A percentile compares a stretch with the other conserved stretches of the same genome.
Evolutionary conservation across 2,888 invertebrate species (phyloP).

Genomic region (Phyllotreta cruciferae): DNA sequence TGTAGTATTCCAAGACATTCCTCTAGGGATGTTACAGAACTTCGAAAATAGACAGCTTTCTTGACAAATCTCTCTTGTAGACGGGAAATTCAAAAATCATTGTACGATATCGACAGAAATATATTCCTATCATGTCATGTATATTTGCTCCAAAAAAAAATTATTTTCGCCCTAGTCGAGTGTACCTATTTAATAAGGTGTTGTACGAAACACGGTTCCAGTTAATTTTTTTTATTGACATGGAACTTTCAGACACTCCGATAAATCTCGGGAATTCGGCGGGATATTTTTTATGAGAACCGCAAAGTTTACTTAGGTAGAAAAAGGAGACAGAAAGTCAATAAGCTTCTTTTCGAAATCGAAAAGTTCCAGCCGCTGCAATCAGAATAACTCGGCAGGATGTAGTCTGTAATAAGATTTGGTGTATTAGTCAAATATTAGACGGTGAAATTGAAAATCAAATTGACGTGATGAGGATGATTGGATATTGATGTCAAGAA

Average conservation of each 20-base stretch:
- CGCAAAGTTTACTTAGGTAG: slow-evolving; percentile 22
- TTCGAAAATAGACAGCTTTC: too few species aligned
- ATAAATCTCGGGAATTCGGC: slow-evolving; percentile 15
- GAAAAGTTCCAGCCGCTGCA: slow-evolving; percentile 2
- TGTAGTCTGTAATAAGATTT: slow-evolving; percentile 7
- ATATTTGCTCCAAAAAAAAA: too few species aligned
- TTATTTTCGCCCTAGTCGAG: not conserved
- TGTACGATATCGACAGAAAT: too few species aligned
- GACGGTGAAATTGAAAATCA: not conserved
- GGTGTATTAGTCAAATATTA: slow-evolving; percentile 12
- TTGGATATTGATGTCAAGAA: too few species aligned
- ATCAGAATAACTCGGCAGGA: not conserved
- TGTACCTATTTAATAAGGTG: not conserved
- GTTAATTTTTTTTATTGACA: slow-evolving; percentile 12
- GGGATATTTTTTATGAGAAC: slow-evolving; percentile 17
- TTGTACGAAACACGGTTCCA: not conserved
- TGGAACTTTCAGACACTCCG: slow-evolving; percentile 17
- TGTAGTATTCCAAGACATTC: too few species aligned
- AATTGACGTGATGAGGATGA: not conserved
- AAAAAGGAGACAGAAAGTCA: slow-evolving; percentile 24
- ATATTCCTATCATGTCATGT: too few species aligned
- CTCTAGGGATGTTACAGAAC: too few species aligned
- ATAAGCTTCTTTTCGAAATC: slow-evolving; percentile 9
- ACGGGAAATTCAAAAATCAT: too few species aligned
- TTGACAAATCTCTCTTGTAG: too few species aligned